Evolutionary conservation across 2,113 vertebrate species (phyloP), one percentile per base, ranked within the genome.

Genomic region (Microtus richardsoni): DNA sequence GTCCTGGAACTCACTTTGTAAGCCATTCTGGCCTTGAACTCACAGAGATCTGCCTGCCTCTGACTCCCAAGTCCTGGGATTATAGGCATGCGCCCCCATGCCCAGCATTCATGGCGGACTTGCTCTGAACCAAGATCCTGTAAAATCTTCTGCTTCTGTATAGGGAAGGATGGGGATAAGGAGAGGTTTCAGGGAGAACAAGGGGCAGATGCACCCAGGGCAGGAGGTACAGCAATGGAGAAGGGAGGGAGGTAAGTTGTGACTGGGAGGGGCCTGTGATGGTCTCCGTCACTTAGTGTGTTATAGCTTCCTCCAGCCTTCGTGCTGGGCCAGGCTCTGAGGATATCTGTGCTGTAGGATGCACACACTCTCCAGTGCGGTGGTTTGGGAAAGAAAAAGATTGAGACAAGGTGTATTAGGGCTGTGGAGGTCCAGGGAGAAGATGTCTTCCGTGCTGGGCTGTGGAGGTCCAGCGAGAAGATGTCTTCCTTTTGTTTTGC

Each of bases 121-220:
- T 70, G 73, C 39, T 87, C 41, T 88, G 41, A 52, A 49, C 70
- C 30, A 49, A 14, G 14, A 8, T 3, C 7, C 3, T 7, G 39
- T 13, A 44, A 70, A 54, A 73, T 11, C 13, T 60, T 30, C 89
- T 94, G 64, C 33, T 84, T 39, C 21, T 36, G 0, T 5, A 39
- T 33, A 47, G 60, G 47, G 39, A 4, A 36, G 47, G 54, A 11
- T 30, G 47, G 36, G 22, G 16, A 10, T 13, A 47, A 60, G 44
- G 74, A 41, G 44, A 21, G 11, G 54, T 39, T 5, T 0, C 5
- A 58, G 16, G 10, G 70, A 66, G 39, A 62, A 30, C 16, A 1
- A 14, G 64, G 49, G 33, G 13, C 22, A 0, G 0, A 39, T 47
- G 0, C 33, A 24, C 30, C 54, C 7, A 52, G 39, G 2, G 19